Base-by-base conservation (phyloP, 1,140 invertebrate species). In the Ylistrum balloti region DNA sequence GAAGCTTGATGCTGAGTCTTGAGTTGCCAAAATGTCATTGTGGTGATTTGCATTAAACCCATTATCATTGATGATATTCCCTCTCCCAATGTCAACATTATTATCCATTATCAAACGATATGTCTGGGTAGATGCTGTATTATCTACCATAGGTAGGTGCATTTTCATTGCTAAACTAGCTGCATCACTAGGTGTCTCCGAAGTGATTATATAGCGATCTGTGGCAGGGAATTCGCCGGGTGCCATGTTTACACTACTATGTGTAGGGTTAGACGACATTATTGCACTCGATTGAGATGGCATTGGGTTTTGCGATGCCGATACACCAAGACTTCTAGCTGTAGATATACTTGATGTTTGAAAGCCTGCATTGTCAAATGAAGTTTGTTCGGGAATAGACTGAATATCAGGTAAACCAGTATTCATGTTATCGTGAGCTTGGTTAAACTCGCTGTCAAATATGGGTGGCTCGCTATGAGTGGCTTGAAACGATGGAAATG, bases 121-220 rank as follows among this genome's bases (percentile, higher is more conserved):
- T 0, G 56, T 2, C 56, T 74, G 56, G 11, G 56, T 74, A 1
- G 56, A 74, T 28, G 56, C 56, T 3, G 56, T n/a, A 28, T 74
- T 74, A 28, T 74, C 56, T 28, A 74, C 56, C 56, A 74, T 74
- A 28, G 56, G 56, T 28, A 74, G 28, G 28, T 74, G 56, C 56
- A 74, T 74, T n/a, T 74, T 74, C 56, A 74, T 74, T 74, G 56
- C 56, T 74, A 74, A 74, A 17, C 56, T 74, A n/a, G 56, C 56
- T n/a, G 56, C 56, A 74, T 74, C 56, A 5, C 11, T 7, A 3
- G 56, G 5, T 74, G 56, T 74, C 9, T 2, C 13, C 28, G 56
- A n/a, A 0, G 22, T 74, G 1, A 74, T 74, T 17, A n/a, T 5
- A 17, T 9, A 5, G n/a, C 28, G 22, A n/a, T 74, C 56, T n/a